Base-by-base conservation (phyloP, 2,113 vertebrate species). In the Psilopsiagon aymara region DNA sequence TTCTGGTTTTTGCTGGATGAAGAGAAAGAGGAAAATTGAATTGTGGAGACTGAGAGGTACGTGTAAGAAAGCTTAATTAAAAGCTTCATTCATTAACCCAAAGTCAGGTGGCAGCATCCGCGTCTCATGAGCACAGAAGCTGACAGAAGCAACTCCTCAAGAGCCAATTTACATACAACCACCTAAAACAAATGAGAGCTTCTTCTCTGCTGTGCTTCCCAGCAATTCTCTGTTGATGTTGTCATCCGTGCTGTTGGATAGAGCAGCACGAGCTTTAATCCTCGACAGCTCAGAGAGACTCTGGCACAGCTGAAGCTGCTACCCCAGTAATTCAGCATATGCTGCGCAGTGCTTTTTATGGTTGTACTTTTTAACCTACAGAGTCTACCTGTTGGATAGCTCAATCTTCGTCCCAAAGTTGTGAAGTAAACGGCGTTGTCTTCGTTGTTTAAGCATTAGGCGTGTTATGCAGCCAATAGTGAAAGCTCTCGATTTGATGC, bases 201-300 rank as follows among this genome's bases (percentile, higher is more conserved):
- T 28, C 46, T 53, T 51, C 86, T 74, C 49, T 49, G 46, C n/a
- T 83, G 37, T 37, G 6, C 41, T 60, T 37, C 59, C 66, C 39
- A 71, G 31, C 24, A n/a, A 0, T 66, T 76, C 44, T 52, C 67
- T 25, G n/a, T 7, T 49, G 90, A 17, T 86, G 27, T 24, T 86
- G 47, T 43, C 57, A 44, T 11, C 62, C 3, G 1, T 2, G 0
- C 29, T 51, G 78, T 41, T 0, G 2, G 78, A 5, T 7, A 9
- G 70, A 76, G 62, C 79, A n/a, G 11, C 16, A 7, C 5, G 2
- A 75, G 52, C 44, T 83, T 86, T 90, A 67, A 77, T 92, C 55
- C 69, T 9, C 5, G 15, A 19, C 33, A 51, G 43, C 64, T 84
- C 60, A 17, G 9, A 81, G 49, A 64, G 7, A 3, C n/a, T 59